Evolutionary conservation across 23 tunicate species (phyloP).

Genomic region (Halocynthia roretzi): DNA sequence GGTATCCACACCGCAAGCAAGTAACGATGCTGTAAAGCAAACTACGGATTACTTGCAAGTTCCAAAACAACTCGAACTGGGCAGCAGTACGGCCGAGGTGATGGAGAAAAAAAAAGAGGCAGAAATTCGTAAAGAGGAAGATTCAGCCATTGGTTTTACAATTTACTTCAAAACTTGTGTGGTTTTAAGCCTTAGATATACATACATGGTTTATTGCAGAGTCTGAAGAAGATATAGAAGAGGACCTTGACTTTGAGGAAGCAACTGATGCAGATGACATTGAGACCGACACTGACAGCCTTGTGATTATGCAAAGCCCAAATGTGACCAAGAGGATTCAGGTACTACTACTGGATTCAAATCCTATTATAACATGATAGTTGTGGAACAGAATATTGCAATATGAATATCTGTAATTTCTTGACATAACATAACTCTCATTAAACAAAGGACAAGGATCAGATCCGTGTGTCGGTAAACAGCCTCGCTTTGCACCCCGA

Average conservation of each 20-base stretch:
- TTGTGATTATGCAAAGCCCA: slow-evolving; percentile 7
- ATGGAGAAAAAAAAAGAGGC: neutral
- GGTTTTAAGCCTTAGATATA: no score
- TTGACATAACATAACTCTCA: neutral
- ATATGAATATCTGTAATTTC: neutral
- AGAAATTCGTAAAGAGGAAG: neutral
- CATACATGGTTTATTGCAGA: neutral
- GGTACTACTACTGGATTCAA: neutral
- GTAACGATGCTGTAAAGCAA: neutral
- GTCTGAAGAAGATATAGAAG: slow-evolving; percentile 15
- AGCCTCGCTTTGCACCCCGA: slow-evolving; percentile 59
- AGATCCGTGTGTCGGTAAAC: slow-evolving; percentile 42
- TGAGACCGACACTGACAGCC: slow-evolving; percentile 7
- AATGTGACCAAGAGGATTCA: slow-evolving; percentile 8
- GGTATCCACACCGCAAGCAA: neutral
- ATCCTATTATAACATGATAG: neutral
- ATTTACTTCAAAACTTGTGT: no score
- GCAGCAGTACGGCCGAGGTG: neutral
- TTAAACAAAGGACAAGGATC: neutral
- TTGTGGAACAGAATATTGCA: neutral
- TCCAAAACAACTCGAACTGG: neutral
- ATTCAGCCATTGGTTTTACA: neutral
- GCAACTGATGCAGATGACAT: slow-evolving; percentile 11
- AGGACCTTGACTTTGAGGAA: neutral
- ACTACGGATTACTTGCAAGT: neutral